Evolutionary conservation across 1,140 invertebrate genomes (phyloP).

Genomic region (Drosophila setifemur): DNA sequence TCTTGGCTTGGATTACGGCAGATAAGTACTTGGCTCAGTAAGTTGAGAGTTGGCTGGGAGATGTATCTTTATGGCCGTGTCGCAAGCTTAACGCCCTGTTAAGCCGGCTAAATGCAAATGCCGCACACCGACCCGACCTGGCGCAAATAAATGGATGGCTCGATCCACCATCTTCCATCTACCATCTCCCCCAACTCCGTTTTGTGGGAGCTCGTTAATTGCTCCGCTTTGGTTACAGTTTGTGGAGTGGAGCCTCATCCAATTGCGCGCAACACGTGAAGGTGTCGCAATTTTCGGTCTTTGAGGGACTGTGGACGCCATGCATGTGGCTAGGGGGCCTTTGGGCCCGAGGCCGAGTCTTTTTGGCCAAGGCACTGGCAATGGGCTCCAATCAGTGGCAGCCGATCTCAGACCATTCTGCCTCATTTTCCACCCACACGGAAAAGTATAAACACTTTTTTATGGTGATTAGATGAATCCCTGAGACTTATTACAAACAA

Average conservation of each 20-base stretch:
- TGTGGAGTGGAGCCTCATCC: constrained; percentile 54
- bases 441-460: background rate
- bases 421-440: constrained; percentile 2
- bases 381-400: constrained; percentile 61
- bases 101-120: constrained; percentile 72
- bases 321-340: constrained; percentile 3
- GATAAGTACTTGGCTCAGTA: no score
- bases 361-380: constrained; percentile 50
- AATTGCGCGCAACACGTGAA: constrained; percentile 75
- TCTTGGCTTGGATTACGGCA: constrained; percentile 27
- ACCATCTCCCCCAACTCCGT: background rate
- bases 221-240: constrained; percentile 42
- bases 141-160: constrained; percentile 69
- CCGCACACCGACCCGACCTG: constrained; percentile 46
- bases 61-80: constrained; percentile 51
- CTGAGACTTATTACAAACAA: background rate
- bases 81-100: constrained; percentile 78
- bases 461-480: background rate
- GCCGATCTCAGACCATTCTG: constrained; percentile 44
- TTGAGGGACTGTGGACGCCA: constrained; percentile 1
- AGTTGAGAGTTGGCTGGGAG: constrained; percentile 1
- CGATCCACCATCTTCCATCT: background rate
- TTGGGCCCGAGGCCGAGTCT: constrained; percentile 35
- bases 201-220: constrained; percentile 45
- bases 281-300: constrained; percentile 69